Conservation (phyloP, 1,140 invertebrate species). For the Drosophila mayri region DNA sequence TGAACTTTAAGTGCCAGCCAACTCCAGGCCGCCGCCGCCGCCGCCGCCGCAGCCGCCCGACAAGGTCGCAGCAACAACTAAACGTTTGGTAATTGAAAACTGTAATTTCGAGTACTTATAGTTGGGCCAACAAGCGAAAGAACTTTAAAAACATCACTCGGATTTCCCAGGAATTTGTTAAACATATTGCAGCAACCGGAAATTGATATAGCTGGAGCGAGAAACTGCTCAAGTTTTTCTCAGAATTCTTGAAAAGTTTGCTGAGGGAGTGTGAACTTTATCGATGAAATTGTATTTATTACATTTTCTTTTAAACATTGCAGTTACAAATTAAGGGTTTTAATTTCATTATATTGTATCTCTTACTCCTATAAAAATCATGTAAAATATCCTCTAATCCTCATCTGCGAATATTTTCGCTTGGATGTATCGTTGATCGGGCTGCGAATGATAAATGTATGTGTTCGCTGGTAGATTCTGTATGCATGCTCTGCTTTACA, state of each 20-base stretch:
- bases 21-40: background rate
- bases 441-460: conserved; percentile 72
- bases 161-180: conserved; percentile 28
- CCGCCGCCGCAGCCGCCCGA: background rate
- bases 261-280: background rate
- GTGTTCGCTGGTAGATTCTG: conserved; percentile 30
- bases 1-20: conserved; percentile 44
- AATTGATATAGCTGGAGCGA: background rate
- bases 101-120: conserved; percentile 49
- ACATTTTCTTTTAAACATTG: background rate
- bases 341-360: background rate
- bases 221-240: conserved; percentile 1
- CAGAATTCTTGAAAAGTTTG: background rate
- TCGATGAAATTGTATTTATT: background rate
- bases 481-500: conserved; percentile 54
- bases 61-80: conserved; percentile 41
- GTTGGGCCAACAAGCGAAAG: conserved; percentile 26
- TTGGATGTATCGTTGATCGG: conserved; percentile 54
- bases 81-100: conserved; percentile 51
- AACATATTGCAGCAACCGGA: conserved; percentile 4
- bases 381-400: background rate
- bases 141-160: conserved; percentile 26
- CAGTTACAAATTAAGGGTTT: background rate
- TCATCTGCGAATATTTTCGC: conserved; percentile 57
- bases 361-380: background rate